Base-by-base conservation (phyloP, 2,113 vertebrate genomes). In the Artemisiospiza belli region DNA sequence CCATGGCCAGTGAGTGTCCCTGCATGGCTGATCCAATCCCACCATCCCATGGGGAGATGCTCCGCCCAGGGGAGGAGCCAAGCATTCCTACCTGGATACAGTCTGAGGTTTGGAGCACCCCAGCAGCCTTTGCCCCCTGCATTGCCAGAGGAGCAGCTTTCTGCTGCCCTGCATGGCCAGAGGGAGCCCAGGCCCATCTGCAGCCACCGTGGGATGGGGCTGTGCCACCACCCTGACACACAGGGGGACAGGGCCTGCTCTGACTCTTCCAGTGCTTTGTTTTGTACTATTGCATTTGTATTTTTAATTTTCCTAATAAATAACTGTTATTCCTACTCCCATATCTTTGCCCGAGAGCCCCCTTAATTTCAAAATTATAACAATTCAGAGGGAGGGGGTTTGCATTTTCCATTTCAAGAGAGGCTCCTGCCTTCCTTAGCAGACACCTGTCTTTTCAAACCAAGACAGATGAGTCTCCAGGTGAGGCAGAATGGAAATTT, bases 211-310 rank as follows among this genome's bases (percentile, higher is more conserved):
- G 21, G 55, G 5, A n/a, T n/a, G 55, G 55, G 13, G 3, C 55
- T 58, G 55, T 15, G 55, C 13, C 57, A n/a, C 57, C 57, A 20
- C 21, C 57, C 57, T n/a, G 57, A 6, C 33, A 4, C 57, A 23
- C 21, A 23, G 21, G 31, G 55, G 5, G 1, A 1, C 33, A 23
- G 21, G 12, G 7, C 13, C 1, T 58, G 13, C 2, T 15, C 21
- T 58, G 4, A n/a, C 55, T 15, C 23, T 41, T 41, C 41, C 41
- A 41, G 41, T 41, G 41, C 41, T 41, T 41, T 41, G 14, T n/a
- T 57, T 57, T 23, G 33, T 58, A 24, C 9, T 16, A 35, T 11
- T 58, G 9, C 33, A 35, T 35, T 15, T 24, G 33, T 35, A 58
- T 58, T 35, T 58, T 58, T 15, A 6, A 11, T 58, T 58, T 35